These are phyloP conservation scores for Adineta ricciae DNA, from an alignment of 2,888 invertebrate species.

Conservation along the genomic window DNA sequence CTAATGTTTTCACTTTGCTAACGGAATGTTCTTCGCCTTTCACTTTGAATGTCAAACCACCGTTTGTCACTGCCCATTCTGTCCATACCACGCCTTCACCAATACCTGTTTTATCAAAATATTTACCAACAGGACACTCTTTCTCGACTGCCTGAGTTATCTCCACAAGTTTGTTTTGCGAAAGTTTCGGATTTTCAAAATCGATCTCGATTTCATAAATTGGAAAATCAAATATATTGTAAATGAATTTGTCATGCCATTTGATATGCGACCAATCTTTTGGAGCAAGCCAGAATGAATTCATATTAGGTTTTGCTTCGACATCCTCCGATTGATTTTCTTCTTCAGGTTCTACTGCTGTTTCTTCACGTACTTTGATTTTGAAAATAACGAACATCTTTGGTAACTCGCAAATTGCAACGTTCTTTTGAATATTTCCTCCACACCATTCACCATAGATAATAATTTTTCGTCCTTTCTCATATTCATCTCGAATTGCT, in stretches of 20 bases:
- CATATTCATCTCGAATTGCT: background rate
- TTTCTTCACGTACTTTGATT: background rate
- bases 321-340: background rate
- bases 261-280: background rate
- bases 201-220: background rate
- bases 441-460: slow-evolving; percentile 21
- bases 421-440: slow-evolving; percentile 5
- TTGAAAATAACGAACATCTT: slow-evolving; percentile 14
- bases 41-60: background rate
- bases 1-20: background rate
- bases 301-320: no score
- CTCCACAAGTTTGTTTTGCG: background rate
- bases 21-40: slow-evolving; percentile 5
- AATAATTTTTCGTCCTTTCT: background rate
- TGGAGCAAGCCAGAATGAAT: background rate
- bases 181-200: background rate
- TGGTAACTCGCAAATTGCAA: background rate
- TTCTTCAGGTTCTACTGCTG: background rate
- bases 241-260: slow-evolving; percentile 3
- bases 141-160: background rate
- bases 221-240: slow-evolving; percentile 9
- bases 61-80: background rate
- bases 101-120: background rate
- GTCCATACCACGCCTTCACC: slow-evolving; percentile 19
- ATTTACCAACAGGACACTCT: background rate